Conservation (phyloP, 2,797 vertebrate species). For the Euthynnus affinis region DNA sequence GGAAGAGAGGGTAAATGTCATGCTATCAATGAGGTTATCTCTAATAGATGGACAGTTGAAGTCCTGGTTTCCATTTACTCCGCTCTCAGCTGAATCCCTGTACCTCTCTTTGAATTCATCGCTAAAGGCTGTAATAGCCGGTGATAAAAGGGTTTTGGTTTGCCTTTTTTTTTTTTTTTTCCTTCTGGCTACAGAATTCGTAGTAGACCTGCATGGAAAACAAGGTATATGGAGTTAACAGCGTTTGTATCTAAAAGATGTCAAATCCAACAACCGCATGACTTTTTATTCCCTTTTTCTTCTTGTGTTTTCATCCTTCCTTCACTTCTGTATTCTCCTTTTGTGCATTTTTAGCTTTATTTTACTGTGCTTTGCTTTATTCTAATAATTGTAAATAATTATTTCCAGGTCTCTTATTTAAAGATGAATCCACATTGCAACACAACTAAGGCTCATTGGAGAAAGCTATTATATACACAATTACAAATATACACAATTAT, state of each 20-base stretch:
- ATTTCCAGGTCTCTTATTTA: not conserved
- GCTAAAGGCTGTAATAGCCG: conserved; percentile 47
- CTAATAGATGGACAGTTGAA: conserved; percentile 83
- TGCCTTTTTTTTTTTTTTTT: conserved; percentile 7
- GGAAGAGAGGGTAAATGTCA: conserved; percentile 71
- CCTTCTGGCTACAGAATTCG: not conserved
- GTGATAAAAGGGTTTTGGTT: conserved; percentile 33
- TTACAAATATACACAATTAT: not conserved
- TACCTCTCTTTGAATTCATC: conserved; percentile 30
- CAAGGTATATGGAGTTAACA: not conserved
- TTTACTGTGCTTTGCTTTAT: not conserved
- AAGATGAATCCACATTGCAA: not conserved
- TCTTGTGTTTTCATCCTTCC: not conserved
- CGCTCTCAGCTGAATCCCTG: conserved; percentile 36
- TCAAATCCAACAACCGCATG: too few species aligned
- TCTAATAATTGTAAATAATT: not conserved
- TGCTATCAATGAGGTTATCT: conserved; percentile 76
- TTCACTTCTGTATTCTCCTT: not conserved
- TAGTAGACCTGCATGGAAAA: not conserved
- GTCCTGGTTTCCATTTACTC: conserved; percentile 76
- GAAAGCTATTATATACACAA: not conserved
- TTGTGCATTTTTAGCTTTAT: not conserved
- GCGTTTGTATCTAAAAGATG: not conserved
- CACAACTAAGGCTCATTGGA: too few species aligned
- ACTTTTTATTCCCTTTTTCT: not conserved